Percentiles rank a stretch among this genome's conserved stretches.
Conservation (phyloP, 1,140 invertebrate species). For the Asbolus verrucosus region DNA sequence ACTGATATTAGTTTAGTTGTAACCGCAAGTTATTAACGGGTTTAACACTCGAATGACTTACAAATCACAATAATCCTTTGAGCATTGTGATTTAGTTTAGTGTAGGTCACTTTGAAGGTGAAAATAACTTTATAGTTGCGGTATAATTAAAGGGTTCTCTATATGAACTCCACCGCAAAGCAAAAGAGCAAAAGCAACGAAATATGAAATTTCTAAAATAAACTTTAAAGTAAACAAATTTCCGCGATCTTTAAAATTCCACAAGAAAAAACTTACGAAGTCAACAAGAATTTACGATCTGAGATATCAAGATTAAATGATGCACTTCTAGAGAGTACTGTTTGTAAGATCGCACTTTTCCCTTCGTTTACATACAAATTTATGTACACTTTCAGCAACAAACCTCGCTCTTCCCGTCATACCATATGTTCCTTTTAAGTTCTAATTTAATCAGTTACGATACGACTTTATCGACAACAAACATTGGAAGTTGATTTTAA, state of each 20-base stretch:
- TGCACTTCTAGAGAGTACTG: background rate
- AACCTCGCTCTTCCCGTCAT: background rate
- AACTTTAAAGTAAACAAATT: no score
- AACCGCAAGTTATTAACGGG: slow-evolving; percentile 27
- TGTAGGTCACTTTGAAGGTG: slow-evolving; percentile 24
- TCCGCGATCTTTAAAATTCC: no score
- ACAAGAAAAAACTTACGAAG: background rate
- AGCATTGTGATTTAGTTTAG: background rate
- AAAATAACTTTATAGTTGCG: background rate
- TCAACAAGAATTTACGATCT: background rate
- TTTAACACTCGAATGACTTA: slow-evolving; percentile 24
- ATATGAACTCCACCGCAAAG: background rate
- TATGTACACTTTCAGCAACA: slow-evolving; percentile 15
- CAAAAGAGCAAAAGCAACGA: background rate
- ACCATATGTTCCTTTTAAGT: slow-evolving; percentile 35
- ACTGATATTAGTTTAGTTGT: slow-evolving; percentile 18
- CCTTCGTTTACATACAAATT: slow-evolving; percentile 14
- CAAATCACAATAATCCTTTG: slow-evolving; percentile 30
- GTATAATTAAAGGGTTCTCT: background rate
- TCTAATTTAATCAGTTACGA: slow-evolving; percentile 35
- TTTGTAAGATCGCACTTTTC: background rate
- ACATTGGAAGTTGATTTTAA: no score
- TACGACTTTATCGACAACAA: slow-evolving; percentile 25
- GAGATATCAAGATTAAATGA: slow-evolving; percentile 1
- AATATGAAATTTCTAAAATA: background rate